A percentile compares a stretch with the other conserved stretches of the same genome.
Evolutionary conservation across 2,888 invertebrate species (phyloP).

Genomic region (Ernsta delagoae): DNA sequence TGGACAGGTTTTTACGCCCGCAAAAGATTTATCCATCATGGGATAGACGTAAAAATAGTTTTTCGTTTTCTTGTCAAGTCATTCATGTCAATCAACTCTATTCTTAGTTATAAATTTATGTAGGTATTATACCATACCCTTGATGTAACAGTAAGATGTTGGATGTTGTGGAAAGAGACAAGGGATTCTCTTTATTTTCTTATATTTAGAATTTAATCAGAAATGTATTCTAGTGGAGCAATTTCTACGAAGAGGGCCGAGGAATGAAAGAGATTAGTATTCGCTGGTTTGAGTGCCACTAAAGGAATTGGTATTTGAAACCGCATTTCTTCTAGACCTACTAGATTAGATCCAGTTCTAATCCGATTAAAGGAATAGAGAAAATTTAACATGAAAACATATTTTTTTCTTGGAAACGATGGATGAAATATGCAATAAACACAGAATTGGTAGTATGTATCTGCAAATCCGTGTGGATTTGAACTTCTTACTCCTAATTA

Average conservation of each 20-base stretch:
- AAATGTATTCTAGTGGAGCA: conserved; percentile 39
- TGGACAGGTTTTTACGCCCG: conserved; percentile 35
- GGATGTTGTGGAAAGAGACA: conserved; percentile 25
- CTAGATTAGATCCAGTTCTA: conserved; percentile 25
- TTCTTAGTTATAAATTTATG: too few relatives aligned
- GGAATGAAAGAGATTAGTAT: conserved; percentile 41
- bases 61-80: conserved; percentile 38
- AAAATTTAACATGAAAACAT: neutral
- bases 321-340: neutral
- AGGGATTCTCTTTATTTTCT: conserved; percentile 27
- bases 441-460: too few relatives aligned
- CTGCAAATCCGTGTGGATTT: too few relatives aligned
- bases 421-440: too few relatives aligned
- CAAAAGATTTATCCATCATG: conserved; percentile 38
- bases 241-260: conserved; percentile 9
- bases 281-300: conserved; percentile 39
- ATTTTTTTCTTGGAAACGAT: too few relatives aligned
- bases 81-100: conserved; percentile 29
- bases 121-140: too few relatives aligned
- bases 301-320: conserved; percentile 44
- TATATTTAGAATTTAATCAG: conserved; percentile 47
- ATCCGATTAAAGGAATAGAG: conserved; percentile 17
- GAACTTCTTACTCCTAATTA: too few relatives aligned
- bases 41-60: conserved; percentile 46
- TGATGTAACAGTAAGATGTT: too few relatives aligned